Conservation (phyloP, 1,140 invertebrate genomes). For the Pseudomyrmex pallidus region DNA sequence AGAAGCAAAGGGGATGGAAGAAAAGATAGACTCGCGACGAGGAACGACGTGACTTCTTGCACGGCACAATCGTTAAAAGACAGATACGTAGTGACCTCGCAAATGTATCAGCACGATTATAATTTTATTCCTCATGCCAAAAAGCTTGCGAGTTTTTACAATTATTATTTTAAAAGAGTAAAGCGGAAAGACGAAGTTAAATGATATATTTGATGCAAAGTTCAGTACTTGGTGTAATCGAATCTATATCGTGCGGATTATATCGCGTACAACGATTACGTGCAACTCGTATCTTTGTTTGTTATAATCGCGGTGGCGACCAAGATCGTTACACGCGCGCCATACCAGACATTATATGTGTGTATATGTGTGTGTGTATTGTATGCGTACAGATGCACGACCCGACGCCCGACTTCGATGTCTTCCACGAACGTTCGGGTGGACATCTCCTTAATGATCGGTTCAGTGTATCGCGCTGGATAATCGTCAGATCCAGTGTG, state of each 20-base stretch:
- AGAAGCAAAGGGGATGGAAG: not conserved
- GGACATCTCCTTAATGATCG: constrained; percentile 76
- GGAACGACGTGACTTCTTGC: not conserved
- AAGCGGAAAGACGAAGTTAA: not conserved
- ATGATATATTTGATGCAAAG: not conserved
- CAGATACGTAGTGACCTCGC: constrained; percentile 55
- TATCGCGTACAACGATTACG: constrained; percentile 37
- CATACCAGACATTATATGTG: constrained; percentile 3
- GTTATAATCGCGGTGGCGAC: constrained; percentile 40
- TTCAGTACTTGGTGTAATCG: not conserved
- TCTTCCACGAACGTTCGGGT: constrained; percentile 73
- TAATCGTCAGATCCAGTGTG: constrained; percentile 80
- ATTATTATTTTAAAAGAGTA: not conserved
- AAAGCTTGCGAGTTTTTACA: not conserved
- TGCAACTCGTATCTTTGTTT: constrained; percentile 33
- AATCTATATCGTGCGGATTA: constrained; percentile 6
- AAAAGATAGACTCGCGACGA: not conserved
- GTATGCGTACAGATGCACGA: constrained; percentile 55
- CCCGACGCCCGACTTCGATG: constrained; percentile 1
- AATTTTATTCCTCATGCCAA: not conserved
- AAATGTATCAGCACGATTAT: not conserved
- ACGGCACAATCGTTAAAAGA: constrained; percentile 2
- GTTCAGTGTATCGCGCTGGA: constrained; percentile 76
- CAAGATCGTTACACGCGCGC: constrained; percentile 21
- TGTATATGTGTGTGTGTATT: constrained; percentile 2